A percentile compares a stretch with the other conserved stretches of the same genome.
Conservation (phyloP, 2,888 invertebrate species). For the Tachina lurida region DNA sequence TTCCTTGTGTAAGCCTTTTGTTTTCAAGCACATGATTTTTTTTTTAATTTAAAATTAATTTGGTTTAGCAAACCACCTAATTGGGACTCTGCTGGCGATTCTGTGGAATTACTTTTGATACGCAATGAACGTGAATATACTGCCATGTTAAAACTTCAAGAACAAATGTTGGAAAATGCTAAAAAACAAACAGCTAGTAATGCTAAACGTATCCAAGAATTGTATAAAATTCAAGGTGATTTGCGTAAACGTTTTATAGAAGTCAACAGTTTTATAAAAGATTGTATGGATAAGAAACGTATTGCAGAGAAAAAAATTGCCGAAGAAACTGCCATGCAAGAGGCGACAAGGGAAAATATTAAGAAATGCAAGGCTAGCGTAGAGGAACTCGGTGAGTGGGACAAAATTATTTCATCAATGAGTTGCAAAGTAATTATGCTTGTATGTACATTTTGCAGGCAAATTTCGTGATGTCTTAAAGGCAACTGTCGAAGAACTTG, state of each 20-base stretch:
- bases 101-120: slow-evolving; percentile 80
- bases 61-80: slow-evolving; percentile 79
- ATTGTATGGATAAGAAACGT: slow-evolving; percentile 80
- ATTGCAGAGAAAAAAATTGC: slow-evolving; percentile 78
- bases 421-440: neutral
- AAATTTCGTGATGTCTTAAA: slow-evolving; percentile 77
- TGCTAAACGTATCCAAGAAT: slow-evolving; percentile 77
- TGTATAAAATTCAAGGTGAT: slow-evolving; percentile 77
- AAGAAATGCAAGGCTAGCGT: slow-evolving; percentile 75
- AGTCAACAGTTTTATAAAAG: slow-evolving; percentile 81
- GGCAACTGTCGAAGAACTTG: slow-evolving; percentile 77
- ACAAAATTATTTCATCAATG: neutral
- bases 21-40: neutral
- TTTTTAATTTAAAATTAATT: neutral
- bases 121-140: slow-evolving; percentile 80
- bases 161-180: slow-evolving; percentile 78
- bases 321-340: slow-evolving; percentile 77
- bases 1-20: slow-evolving; percentile 78
- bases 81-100: slow-evolving; percentile 81
- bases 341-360: slow-evolving; percentile 75
- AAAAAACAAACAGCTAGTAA: slow-evolving; percentile 77
- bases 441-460: neutral
- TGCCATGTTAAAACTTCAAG: slow-evolving; percentile 78
- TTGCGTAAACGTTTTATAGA: slow-evolving; percentile 80
- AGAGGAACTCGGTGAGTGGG: slow-evolving; percentile 57